Conservation (phyloP, 1,140 invertebrate genomes). For the Anastrepha obliqua region DNA sequence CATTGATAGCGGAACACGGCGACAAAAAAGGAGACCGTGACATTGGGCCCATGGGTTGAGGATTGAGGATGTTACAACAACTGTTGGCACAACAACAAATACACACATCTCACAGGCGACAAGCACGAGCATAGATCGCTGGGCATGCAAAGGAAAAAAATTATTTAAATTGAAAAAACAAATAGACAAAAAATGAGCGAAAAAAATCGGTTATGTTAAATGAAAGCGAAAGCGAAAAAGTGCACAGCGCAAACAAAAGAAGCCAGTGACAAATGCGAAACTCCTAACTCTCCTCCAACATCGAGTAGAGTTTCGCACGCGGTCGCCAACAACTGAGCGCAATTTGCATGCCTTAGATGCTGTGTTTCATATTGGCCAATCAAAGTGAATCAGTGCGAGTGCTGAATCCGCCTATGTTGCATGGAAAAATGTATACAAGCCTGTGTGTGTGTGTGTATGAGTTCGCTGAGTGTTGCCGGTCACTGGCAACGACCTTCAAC, state of each 20-base stretch:
- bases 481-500: constrained; percentile 32
- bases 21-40: constrained; percentile 32
- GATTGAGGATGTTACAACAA: neutral
- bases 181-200: neutral
- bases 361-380: constrained; percentile 23
- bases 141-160: neutral
- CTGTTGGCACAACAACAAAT: neutral
- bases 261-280: constrained; percentile 11
- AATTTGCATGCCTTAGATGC: constrained; percentile 40
- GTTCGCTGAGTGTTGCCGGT: neutral
- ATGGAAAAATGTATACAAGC: neutral
- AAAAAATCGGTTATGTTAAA: neutral
- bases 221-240: constrained; percentile 23
- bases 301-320: constrained; percentile 9
- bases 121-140: neutral
- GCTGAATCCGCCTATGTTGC: neutral
- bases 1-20: constrained; percentile 48
- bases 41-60: neutral
- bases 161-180: neutral
- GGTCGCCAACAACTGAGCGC: neutral
- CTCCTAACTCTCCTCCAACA: constrained; percentile 13
- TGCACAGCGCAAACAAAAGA: neutral
- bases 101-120: neutral
- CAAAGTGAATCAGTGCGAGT: neutral
- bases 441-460: neutral